phyloP scores from a whole-genome alignment of 2,113 vertebrate species.

The Stegastes partitus region DNA sequence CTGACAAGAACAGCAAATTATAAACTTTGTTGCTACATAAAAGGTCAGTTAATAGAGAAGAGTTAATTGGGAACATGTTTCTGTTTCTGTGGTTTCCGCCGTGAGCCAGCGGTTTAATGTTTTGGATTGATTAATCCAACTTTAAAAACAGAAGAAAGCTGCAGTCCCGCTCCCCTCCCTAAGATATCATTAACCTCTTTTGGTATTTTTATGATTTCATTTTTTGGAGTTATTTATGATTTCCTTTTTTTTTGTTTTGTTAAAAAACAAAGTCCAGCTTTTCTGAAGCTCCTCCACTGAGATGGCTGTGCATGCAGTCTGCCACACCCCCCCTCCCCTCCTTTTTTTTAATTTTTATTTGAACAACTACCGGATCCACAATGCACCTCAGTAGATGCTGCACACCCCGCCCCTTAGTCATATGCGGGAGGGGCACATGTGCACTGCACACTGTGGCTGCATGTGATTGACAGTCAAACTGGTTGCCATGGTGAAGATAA shows the following conservation, averaged over 20 bases:
- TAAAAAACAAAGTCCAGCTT: conserved; percentile 65
- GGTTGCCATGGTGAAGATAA: conserved; percentile 92
- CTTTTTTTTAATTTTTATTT: conserved; percentile 46
- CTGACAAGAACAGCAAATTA: background rate
- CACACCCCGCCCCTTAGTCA: conserved; percentile 61
- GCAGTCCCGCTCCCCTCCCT: conserved; percentile 10
- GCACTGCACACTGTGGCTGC: conserved; percentile 91
- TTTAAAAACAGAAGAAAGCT: conserved; percentile 57
- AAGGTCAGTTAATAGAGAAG: background rate
- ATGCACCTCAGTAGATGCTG: conserved; percentile 86
- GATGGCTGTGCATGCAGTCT: conserved; percentile 92
- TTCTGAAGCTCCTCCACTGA: conserved; percentile 67
- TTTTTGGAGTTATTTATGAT: conserved; percentile 18
- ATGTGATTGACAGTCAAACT: conserved; percentile 91
- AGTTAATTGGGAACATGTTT: background rate
- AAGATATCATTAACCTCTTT: conserved; percentile 58
- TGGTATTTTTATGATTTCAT: conserved; percentile 49
- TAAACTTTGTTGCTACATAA: background rate
- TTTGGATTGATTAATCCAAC: conserved; percentile 16
- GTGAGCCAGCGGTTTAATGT: background rate
- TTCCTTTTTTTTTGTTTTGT: conserved; percentile 43
- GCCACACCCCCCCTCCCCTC: conserved; percentile 20
- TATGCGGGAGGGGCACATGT: conserved; percentile 58
- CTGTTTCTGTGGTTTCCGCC: background rate
- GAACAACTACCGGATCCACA: conserved; percentile 89